A percentile compares a stretch with the other conserved stretches of the same genome.
phyloP scores from a whole-genome alignment of 2,888 invertebrate species.

The Xestia rhomboidea region DNA sequence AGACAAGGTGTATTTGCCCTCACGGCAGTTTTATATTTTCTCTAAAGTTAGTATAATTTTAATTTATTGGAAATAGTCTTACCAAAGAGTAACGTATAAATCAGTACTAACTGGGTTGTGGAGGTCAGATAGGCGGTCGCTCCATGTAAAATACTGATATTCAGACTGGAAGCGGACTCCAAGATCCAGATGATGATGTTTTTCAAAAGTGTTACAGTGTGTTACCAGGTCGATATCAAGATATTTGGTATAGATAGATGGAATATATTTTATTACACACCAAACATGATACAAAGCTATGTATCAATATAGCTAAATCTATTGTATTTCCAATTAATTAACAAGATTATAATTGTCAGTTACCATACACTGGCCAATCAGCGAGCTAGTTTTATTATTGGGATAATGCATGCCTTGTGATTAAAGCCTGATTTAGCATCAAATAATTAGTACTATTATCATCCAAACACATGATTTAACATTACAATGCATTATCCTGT shows the following conservation, averaged over 20 bases:
- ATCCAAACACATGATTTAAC: neutral
- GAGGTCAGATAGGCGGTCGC: too few species aligned
- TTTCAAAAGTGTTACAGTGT: neutral
- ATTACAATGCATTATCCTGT: neutral
- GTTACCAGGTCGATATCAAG: neutral
- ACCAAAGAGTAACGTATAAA: too few species aligned
- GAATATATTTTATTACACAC: neutral
- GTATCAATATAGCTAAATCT: neutral
- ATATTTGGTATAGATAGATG: neutral
- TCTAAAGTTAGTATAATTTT: too few species aligned
- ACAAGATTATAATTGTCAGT: neutral
- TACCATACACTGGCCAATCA: neutral
- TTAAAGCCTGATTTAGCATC: neutral
- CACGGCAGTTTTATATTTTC: too few species aligned
- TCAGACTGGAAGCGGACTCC: too few species aligned
- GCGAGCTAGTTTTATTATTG: constrained; percentile 13
- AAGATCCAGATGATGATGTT: neutral
- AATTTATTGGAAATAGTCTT: too few species aligned
- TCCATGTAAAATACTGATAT: too few species aligned
- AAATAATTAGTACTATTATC: neutral
- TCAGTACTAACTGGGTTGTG: too few species aligned
- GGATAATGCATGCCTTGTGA: neutral
- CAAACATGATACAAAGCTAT: neutral
- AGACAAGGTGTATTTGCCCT: too few species aligned
- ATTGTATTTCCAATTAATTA: neutral